These are phyloP conservation scores for Tauraco hartlaubi DNA, from an alignment of 2,797 vertebrate species.

Conservation along the genomic window DNA sequence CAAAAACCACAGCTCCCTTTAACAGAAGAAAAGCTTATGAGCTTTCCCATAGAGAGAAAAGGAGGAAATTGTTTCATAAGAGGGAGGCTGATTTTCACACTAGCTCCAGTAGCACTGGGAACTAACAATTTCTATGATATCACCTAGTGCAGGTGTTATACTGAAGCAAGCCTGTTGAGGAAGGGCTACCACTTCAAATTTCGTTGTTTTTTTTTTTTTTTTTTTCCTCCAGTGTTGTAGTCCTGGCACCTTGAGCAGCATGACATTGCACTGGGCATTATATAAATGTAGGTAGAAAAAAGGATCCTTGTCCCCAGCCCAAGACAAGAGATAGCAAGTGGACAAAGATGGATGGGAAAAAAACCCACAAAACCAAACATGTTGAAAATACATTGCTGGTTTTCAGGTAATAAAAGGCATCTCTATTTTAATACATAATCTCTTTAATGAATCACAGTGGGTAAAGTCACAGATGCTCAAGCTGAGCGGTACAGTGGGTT, in stretches of 20 bases:
- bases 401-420: not conserved
- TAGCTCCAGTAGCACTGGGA: not conserved
- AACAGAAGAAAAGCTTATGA: not conserved
- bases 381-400: not conserved
- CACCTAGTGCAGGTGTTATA: not conserved
- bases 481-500: not conserved
- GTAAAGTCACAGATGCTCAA: constrained; percentile 30
- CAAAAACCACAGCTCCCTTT: not conserved
- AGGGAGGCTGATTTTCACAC: not conserved
- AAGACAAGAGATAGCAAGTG: not conserved
- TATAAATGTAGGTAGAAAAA: not conserved
- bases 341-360: not conserved
- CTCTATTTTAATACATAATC: not conserved
- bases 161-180: not conserved
- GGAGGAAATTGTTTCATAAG: not conserved
- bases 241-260: not conserved
- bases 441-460: constrained; percentile 8
- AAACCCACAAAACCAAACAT: not conserved
- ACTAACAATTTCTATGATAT: not conserved
- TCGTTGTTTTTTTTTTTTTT: not conserved
- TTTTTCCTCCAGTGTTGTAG: not conserved
- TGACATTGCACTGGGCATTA: not conserved
- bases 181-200: not conserved
- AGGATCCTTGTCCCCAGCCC: not conserved
- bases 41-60: not conserved